A percentile compares a stretch with the other conserved stretches of the same genome.
Evolutionary conservation across 2,113 vertebrate species (phyloP).

Genomic region (Spilogale gracilis): DNA sequence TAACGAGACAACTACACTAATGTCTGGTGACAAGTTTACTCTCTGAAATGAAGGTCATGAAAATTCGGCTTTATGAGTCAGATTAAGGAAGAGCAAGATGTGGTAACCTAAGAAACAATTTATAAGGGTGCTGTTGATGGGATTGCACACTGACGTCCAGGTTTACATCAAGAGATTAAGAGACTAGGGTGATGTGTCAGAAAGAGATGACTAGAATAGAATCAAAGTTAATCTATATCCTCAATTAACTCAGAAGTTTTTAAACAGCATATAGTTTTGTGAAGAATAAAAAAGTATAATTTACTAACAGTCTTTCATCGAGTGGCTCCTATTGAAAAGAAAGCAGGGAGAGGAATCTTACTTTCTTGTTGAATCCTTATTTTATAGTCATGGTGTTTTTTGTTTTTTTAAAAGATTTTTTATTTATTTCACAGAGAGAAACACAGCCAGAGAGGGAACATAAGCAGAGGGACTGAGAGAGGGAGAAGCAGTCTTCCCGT

Average conservation of each 20-base stretch:
- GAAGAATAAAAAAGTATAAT: neutral
- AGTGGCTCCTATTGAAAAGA: neutral
- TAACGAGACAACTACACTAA: neutral
- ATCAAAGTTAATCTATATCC: neutral
- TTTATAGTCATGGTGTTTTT: neutral
- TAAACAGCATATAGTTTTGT: too few relatives aligned
- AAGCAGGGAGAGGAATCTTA: too few relatives aligned
- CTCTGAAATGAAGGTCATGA: neutral
- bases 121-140: neutral
- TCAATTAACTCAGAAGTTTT: neutral
- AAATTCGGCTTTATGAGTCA: neutral
- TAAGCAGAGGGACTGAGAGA: too few relatives aligned
- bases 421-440: too few relatives aligned
- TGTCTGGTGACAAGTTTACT: neutral
- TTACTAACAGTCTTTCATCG: neutral
- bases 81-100: too few relatives aligned
- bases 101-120: neutral
- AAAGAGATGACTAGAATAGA: neutral
- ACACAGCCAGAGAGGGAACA: too few relatives aligned
- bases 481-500: too few relatives aligned
- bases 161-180: neutral
- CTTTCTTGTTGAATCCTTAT: too few relatives aligned
- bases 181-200: neutral
- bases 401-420: too few relatives aligned
- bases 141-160: accelerated